phyloP scores from a whole-genome alignment of 2,797 vertebrate genomes.

The Stomatorhinus walkeri region DNA sequence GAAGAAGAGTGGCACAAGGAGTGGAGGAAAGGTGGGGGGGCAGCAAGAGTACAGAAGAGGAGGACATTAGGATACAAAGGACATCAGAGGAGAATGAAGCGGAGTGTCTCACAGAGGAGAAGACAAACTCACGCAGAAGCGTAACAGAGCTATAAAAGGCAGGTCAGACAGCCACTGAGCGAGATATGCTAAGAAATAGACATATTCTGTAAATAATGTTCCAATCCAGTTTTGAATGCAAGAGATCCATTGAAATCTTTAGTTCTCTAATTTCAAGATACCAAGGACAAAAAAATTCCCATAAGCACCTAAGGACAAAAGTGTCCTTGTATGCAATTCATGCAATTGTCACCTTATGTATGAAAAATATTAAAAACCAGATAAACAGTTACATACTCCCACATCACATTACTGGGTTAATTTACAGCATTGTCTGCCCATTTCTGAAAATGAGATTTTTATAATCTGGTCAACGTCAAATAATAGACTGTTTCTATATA shows the following conservation, averaged over 20 bases:
- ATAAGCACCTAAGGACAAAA: not conserved
- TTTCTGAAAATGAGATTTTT: not conserved
- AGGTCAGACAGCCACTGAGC: not conserved
- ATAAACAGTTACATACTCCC: not conserved
- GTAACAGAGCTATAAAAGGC: not conserved
- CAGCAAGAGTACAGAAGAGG: not conserved
- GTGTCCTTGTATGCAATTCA: not conserved
- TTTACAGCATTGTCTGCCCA: not conserved
- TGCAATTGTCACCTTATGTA: not conserved
- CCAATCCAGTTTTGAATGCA: not conserved
- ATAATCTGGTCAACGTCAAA: not conserved
- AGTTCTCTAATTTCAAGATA: not conserved
- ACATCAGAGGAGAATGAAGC: not conserved
- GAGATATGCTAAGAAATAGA: not conserved
- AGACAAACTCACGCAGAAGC: not conserved
- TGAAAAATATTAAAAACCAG: not conserved
- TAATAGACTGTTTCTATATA: not conserved
- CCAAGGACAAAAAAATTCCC: not conserved
- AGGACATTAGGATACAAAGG: not conserved
- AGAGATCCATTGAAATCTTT: not conserved
- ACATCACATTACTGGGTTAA: not conserved
- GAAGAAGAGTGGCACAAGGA: slow-evolving; percentile 5
- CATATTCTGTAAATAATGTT: not conserved
- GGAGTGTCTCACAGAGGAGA: too few species aligned
- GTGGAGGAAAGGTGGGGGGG: not conserved